Percentiles rank a stretch among this genome's conserved stretches.
These are phyloP conservation scores for Ictalurus punctatus DNA, from an alignment of 2,113 vertebrate genomes.

Conservation along the genomic window DNA sequence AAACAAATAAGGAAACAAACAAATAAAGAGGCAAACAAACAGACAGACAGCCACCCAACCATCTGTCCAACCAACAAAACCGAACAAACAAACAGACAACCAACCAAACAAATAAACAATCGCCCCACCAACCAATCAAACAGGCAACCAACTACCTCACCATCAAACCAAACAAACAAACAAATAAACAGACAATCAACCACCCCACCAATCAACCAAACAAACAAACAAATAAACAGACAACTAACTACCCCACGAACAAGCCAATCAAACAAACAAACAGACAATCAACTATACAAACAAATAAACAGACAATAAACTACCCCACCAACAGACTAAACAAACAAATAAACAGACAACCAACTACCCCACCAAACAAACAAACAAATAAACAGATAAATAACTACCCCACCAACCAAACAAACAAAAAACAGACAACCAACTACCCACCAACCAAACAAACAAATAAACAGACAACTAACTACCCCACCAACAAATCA, in stretches of 20 bases:
- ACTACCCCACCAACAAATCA: too few species aligned
- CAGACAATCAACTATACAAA: neutral
- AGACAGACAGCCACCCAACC: neutral
- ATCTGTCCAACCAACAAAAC: neutral
- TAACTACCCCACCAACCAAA: neutral
- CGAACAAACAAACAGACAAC: neutral
- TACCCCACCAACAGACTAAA: too few species aligned
- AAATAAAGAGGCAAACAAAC: too few species aligned
- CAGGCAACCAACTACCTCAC: neutral
- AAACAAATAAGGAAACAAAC: too few species aligned
- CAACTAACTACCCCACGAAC: neutral
- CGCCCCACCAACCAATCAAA: neutral
- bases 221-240: neutral
- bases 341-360: too few species aligned
- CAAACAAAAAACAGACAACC: neutral
- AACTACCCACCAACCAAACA: neutral
- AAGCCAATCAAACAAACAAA: neutral
- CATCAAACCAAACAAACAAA: neutral
- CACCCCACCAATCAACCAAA: neutral
- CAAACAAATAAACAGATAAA: neutral
- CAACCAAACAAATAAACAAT: rapidly evolving
- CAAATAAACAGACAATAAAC: neutral
- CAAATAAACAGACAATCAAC: neutral
- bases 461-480: too few species aligned
- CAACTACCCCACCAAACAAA: too few species aligned